Base-by-base conservation (phyloP, 2,888 invertebrate genomes). In the Thera obeliscata region DNA sequence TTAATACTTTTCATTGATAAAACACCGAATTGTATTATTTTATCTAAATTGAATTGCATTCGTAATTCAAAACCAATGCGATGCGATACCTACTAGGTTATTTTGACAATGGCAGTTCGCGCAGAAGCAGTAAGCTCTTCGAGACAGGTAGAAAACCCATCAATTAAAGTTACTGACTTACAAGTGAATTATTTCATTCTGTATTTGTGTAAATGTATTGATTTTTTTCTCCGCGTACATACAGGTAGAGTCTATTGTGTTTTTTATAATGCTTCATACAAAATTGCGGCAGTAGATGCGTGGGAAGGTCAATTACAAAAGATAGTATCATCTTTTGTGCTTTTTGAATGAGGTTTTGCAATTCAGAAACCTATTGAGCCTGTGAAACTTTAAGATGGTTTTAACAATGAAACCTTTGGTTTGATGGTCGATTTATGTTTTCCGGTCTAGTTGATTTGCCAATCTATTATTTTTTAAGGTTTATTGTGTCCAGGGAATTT, bases 51-150 rank as follows among this genome's bases (percentile, higher is more conserved):
- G 41, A 54, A 63, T 62, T 80, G 81, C 78, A 81, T 82, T 80
- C 79, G 78, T 81, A 74, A 77, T 62, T 70, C 63, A 67, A 66
- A 69, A 54, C 75, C 72, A 81, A 84, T 82, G 81, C 81, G 78
- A 74, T 72, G 6, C 22, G 38, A 38, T 38, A 38, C 38, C 38
- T 38, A 80, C 80, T 86, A 89, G 88, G 91, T 91, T 91, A 91
- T 88, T 77, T 80, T 86, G 83, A 87, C 88, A 89, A 87, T 87
- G 85, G 87, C 74, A 74, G 76, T 79, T 73, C 87, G 89, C 92
- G 91, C 93, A 92, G 88, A 81, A 82, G 88, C 87, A 85, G 77
- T 87, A 76, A 76, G 74, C 67, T 74, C 75, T 72, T 71, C 67
- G 66, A 70, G 57, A 61, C 84, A 84, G 83, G 84, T 85, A 81